phyloP scores from a whole-genome alignment of 2,113 vertebrate genomes.

The Barnardius zonarius region DNA sequence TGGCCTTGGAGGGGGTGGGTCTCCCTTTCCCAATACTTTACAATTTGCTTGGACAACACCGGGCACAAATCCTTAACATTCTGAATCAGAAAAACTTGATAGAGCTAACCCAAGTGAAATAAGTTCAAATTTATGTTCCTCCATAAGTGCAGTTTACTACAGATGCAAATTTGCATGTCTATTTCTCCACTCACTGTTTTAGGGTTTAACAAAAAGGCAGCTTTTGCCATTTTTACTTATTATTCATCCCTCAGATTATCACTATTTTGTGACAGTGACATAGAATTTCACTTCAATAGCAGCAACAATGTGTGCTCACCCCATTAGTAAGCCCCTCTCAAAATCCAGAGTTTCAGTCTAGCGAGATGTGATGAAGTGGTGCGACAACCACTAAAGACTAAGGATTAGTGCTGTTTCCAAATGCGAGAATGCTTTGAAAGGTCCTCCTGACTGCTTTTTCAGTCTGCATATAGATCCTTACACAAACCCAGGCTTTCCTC shows the following conservation, averaged over 20 bases:
- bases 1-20: background rate
- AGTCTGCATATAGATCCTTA: background rate
- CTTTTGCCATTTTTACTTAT: background rate
- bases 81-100: background rate
- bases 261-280: background rate
- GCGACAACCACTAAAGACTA: background rate
- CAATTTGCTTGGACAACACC: slow-evolving; percentile 15
- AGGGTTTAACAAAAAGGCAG: background rate
- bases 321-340: background rate
- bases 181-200: background rate
- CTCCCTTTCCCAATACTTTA: background rate
- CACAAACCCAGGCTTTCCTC: background rate
- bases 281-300: background rate
- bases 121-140: background rate
- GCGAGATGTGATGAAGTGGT: background rate
- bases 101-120: background rate
- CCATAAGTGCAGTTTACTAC: background rate
- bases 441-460: background rate
- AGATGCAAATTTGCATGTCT: background rate
- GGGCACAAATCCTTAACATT: slow-evolving; percentile 25
- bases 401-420: background rate
- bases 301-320: background rate
- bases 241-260: background rate
- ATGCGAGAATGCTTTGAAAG: background rate
- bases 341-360: background rate